A percentile compares a stretch with the other conserved stretches of the same genome.
Conservation (phyloP, 2,888 invertebrate species). For the Aporophyla lueneburgensis region DNA sequence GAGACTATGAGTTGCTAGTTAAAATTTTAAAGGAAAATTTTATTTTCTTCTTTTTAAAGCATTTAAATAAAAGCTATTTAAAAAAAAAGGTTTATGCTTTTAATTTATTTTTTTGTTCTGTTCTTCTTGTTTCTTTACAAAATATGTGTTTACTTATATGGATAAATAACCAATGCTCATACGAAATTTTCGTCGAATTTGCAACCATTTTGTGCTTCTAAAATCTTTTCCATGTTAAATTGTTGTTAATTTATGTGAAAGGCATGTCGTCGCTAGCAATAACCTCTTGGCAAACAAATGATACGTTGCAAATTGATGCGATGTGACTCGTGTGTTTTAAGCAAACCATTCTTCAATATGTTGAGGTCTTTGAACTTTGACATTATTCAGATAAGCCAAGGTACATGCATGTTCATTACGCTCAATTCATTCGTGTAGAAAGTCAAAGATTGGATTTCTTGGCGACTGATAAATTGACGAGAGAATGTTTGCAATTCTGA, state of each 20-base stretch:
- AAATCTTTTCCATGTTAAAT: not conserved
- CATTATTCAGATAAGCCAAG: not conserved
- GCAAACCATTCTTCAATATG: not conserved
- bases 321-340: not conserved
- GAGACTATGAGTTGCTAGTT: too few species aligned
- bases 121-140: too few species aligned
- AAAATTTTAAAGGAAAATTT: too few species aligned
- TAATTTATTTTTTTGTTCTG: too few species aligned
- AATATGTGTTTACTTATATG: too few species aligned
- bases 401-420: not conserved
- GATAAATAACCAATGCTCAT: too few species aligned
- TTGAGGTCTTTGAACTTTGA: slow-evolving; percentile 1
- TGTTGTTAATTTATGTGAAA: not conserved
- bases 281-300: not conserved
- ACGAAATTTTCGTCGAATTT: not conserved
- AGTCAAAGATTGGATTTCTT: not conserved
- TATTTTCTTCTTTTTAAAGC: too few species aligned
- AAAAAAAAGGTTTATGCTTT: too few species aligned
- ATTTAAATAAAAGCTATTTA: too few species aligned
- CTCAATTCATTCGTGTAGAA: not conserved
- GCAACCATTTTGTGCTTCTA: not conserved
- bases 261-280: not conserved
- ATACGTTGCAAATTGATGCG: slow-evolving; percentile 20
- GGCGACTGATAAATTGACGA: not conserved
- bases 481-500: not conserved